Evolutionary conservation across 2,888 invertebrate species (phyloP), one percentile per base, ranked within the genome.

Genomic region (Serripes groenlandicus): DNA sequence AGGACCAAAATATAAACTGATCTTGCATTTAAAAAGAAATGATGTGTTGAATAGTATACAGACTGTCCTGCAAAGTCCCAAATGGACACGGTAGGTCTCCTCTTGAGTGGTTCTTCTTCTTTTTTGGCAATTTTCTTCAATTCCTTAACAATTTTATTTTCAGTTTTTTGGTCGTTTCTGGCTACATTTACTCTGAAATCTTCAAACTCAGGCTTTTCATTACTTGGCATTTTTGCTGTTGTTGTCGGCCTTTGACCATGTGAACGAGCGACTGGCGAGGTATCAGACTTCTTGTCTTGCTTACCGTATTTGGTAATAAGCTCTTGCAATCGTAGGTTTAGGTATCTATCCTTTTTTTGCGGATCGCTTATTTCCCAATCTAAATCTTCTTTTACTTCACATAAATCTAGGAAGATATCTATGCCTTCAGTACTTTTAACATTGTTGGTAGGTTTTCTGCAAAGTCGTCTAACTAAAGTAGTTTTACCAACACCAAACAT

Each of bases 401-500:
- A 60, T 1, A 32, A 49, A 49, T 49, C 7, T 3, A 21, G 28
- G 7, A 18, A 15, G 32, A 81, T 74, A 74, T 81, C 81, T 32
- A 81, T 77, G 30, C 81, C 81, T 52, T 73, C 77, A 11, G 77
- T 81, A 64, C 77, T 77, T 11, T 60, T 9, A 3, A 60, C 30
- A 60, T 30, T 9, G 9, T 23, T 30, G 11, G 21, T 60, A 3
- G 1, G 3, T 21, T 2, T 7, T 5, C 56, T 37, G 9, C 78
- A 30, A 28, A 83, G 56, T 30, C 79, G 80, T 32, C 60, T 42
- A 1, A 84, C 75, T 21, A 84, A 72, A n/a, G 78, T 60, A 21
- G 84, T 81, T 72, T 84, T 84, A 49, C 84, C 84, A 28, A 81
- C 84, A 21, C 56, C 75, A 84, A 75, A 84, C 84, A 81, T 80